Conservation (phyloP, 1,140 invertebrate genomes). For the Eurosta solidaginis region DNA sequence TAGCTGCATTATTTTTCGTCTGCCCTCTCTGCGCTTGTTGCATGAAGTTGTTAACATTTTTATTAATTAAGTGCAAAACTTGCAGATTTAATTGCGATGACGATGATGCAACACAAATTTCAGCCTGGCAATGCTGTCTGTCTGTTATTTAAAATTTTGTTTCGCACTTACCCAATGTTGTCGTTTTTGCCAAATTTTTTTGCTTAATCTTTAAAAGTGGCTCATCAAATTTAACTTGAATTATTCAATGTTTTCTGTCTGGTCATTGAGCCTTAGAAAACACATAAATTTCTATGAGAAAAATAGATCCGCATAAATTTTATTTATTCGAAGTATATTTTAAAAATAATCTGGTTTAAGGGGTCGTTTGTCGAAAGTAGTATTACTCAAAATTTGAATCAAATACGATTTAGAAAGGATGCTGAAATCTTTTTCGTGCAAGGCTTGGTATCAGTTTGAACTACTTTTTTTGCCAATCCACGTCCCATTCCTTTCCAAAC, state of each 20-base stretch:
- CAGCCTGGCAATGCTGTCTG: background rate
- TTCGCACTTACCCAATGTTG: background rate
- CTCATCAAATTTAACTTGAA: background rate
- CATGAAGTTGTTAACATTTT: background rate
- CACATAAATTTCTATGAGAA: background rate
- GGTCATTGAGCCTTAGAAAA: background rate
- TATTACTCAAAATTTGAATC: too few relatives aligned
- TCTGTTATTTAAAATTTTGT: background rate
- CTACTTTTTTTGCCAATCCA: too few relatives aligned
- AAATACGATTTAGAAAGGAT: too few relatives aligned
- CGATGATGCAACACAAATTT: background rate
- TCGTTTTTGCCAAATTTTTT: background rate
- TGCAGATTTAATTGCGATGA: background rate
- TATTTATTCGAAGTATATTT: too few relatives aligned
- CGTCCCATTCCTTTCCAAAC: too few relatives aligned
- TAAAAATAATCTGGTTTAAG: too few relatives aligned
- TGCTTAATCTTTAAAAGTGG: background rate
- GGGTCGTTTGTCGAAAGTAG: too few relatives aligned
- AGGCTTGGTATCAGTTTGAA: too few relatives aligned
- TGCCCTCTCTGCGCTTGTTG: background rate
- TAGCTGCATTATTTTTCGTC: background rate
- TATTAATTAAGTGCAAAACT: constrained; percentile 28
- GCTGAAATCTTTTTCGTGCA: too few relatives aligned
- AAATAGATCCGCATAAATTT: too few relatives aligned
- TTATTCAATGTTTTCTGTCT: background rate